Percentiles rank a stretch among this genome's conserved stretches.
Evolutionary conservation across 2,113 vertebrate species (phyloP).

Genomic region (Lota lota): DNA sequence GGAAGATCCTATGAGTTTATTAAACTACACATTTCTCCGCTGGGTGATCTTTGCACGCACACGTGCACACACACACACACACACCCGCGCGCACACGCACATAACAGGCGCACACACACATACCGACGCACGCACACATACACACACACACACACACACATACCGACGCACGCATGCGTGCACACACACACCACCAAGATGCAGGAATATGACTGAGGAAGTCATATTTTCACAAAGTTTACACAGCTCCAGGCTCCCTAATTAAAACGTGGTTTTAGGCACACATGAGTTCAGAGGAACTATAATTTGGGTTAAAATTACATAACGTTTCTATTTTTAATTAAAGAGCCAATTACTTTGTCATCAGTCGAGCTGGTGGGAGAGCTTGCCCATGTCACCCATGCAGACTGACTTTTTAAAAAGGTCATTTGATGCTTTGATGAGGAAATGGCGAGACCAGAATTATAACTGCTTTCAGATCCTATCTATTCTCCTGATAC

Average conservation of each 20-base stretch:
- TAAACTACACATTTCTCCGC: too few relatives aligned
- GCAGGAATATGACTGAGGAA: background rate
- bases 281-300: background rate
- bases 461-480: background rate
- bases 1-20: too few relatives aligned
- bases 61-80: too few relatives aligned
- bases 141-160: background rate
- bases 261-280: background rate
- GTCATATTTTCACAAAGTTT: slow-evolving; percentile 10
- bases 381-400: background rate
- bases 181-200: too few relatives aligned
- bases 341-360: background rate
- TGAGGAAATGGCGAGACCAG: background rate
- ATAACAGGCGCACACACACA: background rate
- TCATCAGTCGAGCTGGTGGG: background rate
- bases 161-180: too few relatives aligned
- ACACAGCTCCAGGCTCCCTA: slow-evolving; percentile 10
- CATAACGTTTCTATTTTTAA: background rate
- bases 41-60: too few relatives aligned
- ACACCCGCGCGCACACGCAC: too few relatives aligned
- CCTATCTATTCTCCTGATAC: background rate
- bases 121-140: slow-evolving; percentile 9
- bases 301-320: too few relatives aligned
- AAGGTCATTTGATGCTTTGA: background rate
- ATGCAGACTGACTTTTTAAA: background rate